Evolutionary conservation across 2,113 vertebrate genomes (phyloP).

Genomic region (Elgaria multicarinata): DNA sequence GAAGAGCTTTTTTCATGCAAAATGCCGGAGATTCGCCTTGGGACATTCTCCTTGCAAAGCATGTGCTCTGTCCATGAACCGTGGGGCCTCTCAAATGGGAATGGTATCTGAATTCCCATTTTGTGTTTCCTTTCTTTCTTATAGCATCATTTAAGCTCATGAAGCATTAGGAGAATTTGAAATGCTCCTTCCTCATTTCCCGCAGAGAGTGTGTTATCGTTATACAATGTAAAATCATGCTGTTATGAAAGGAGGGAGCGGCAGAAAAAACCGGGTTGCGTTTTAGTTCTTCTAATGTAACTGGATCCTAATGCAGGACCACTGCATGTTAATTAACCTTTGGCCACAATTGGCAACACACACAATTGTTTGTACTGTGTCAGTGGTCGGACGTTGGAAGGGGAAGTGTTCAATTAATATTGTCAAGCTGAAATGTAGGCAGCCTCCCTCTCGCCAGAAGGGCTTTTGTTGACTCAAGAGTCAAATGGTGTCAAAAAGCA

Average conservation of each 20-base stretch:
- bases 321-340: slow-evolving; percentile 63
- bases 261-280: neutral
- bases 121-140: neutral
- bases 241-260: slow-evolving; percentile 35
- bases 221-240: slow-evolving; percentile 27
- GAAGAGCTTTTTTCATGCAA: neutral
- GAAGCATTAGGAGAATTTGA: neutral
- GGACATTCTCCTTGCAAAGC: neutral
- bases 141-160: neutral
- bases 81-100: neutral
- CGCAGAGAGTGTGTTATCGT: neutral
- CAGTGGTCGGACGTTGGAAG: slow-evolving; percentile 44
- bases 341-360: slow-evolving; percentile 55
- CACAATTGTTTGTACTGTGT: slow-evolving; percentile 57
- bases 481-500: slow-evolving; percentile 63
- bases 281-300: slow-evolving; percentile 43
- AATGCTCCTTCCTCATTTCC: neutral
- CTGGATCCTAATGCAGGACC: slow-evolving; percentile 38
- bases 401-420: slow-evolving; percentile 70
- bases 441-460: slow-evolving; percentile 51
- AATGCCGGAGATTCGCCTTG: neutral
- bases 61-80: neutral
- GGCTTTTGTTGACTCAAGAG: slow-evolving; percentile 68
- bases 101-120: neutral
- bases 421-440: slow-evolving; percentile 61